phyloP scores from a whole-genome alignment of 2,888 invertebrate genomes.

The Drosophila infuscata region DNA sequence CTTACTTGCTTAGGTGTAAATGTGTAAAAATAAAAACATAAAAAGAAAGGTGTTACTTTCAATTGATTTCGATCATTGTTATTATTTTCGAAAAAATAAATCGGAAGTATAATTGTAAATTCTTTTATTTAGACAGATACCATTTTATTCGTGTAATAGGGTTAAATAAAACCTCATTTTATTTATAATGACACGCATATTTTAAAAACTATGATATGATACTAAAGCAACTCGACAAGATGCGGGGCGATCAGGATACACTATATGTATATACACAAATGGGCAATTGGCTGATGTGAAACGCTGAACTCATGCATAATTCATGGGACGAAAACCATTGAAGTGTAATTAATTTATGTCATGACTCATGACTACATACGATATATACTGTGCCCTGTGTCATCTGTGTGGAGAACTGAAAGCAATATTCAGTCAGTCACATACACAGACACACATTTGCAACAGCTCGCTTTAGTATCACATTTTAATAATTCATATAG shows the following conservation, averaged over 20 bases:
- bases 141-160: background rate
- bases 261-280: background rate
- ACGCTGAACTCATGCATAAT: constrained; percentile 57
- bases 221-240: constrained; percentile 13
- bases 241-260: background rate
- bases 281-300: background rate
- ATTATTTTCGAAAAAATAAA: background rate
- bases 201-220: constrained; percentile 32
- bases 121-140: too few relatives aligned
- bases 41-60: background rate
- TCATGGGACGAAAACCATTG: constrained; percentile 70
- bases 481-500: constrained; percentile 76
- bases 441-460: constrained; percentile 4
- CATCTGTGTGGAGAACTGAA: constrained; percentile 53
- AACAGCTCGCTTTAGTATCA: constrained; percentile 15
- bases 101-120: too few relatives aligned
- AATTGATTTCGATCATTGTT: background rate
- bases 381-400: constrained; percentile 25
- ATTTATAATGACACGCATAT: constrained; percentile 11
- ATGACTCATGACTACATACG: constrained; percentile 45
- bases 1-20: too few relatives aligned
- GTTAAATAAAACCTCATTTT: background rate
- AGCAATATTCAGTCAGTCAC: constrained; percentile 38
- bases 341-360: constrained; percentile 74
- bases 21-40: too few relatives aligned